Conservation (phyloP, 2,888 invertebrate species). For the Diaperis boleti region DNA sequence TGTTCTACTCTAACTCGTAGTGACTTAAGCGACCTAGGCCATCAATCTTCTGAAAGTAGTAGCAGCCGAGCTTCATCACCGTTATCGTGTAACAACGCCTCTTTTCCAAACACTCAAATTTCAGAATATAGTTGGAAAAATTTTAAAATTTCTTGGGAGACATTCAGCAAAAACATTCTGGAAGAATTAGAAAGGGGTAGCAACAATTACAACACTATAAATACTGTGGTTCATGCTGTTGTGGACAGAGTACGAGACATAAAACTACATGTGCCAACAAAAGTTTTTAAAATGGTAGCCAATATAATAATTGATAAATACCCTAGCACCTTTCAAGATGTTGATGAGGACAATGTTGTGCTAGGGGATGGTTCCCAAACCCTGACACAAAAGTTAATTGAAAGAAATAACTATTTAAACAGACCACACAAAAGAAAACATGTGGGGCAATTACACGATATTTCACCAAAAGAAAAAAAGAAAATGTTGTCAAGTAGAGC, state of each 20-base stretch:
- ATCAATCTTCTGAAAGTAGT: neutral
- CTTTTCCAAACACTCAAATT: neutral
- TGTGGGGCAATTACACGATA: neutral
- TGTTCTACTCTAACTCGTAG: neutral
- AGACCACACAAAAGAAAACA: neutral
- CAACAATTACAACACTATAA: neutral
- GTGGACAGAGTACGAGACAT: neutral
- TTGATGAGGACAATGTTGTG: slow-evolving; percentile 46
- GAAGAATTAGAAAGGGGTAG: neutral
- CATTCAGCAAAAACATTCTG: neutral
- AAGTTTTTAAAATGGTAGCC: slow-evolving; percentile 19
- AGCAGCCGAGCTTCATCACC: neutral
- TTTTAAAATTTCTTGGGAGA: neutral
- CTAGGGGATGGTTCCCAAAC: neutral
- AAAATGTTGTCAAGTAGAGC: neutral
- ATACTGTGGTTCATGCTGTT: neutral
- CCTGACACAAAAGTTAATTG: neutral
- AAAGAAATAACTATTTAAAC: neutral
- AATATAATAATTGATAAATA: slow-evolving; percentile 47
- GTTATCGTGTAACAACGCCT: too few relatives aligned
- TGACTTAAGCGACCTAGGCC: too few relatives aligned
- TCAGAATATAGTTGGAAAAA: neutral
- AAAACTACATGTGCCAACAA: neutral
- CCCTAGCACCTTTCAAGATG: slow-evolving; percentile 49
- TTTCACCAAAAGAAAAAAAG: neutral